Evolutionary conservation across 1,140 invertebrate genomes (phyloP), one percentile per base, ranked within the genome.

Genomic region (silkworm (Bombyx mori)): DNA sequence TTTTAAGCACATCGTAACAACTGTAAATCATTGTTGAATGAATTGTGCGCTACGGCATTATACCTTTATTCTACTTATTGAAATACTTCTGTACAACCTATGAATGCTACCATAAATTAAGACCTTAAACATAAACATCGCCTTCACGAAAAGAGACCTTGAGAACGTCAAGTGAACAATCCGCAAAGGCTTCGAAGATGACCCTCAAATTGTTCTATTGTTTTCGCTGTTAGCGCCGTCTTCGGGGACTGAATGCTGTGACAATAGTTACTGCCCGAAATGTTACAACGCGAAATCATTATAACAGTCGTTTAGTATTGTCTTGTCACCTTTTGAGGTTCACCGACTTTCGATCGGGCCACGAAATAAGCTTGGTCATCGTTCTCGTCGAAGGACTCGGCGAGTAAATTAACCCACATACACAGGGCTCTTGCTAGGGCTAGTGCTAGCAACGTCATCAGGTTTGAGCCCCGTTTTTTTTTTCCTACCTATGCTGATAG

Each of bases 281-380:
- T 56, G 61, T 52, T 62, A 82, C 76, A 82, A 79, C 77, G 71
- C 65, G 66, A 65, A 67, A 66, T 84, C 70, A 77, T 80, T 82
- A 78, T 65, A 62, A 54, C 57, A 56, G 66, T 77, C 72, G 70
- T 79, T 80, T 77, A 65, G 63, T 66, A 77, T 76, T 80, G 81
- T 79, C 73, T 82, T 70, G 68, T 73, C 68, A 69, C 68, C 71
- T 72, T 79, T 80, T 72, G 65, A 72, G 62, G 63, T 70, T 66
- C 54, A 65, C 80, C 80, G 80, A 67, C 70, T 53, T 45, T 35
- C 35, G 56, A 63, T 62, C 35, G 58, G 63, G 74, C 74, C 61
- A 66, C 42, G 10, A 70, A 66, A 65, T 4, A 5, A 54, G 60
- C 56, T 18, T 18, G 12, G 12, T 18, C 12, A 18, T 18, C 12